These are phyloP conservation scores for Drosophila oshimai DNA, from an alignment of 1,140 invertebrate genomes.

Conservation along the genomic window DNA sequence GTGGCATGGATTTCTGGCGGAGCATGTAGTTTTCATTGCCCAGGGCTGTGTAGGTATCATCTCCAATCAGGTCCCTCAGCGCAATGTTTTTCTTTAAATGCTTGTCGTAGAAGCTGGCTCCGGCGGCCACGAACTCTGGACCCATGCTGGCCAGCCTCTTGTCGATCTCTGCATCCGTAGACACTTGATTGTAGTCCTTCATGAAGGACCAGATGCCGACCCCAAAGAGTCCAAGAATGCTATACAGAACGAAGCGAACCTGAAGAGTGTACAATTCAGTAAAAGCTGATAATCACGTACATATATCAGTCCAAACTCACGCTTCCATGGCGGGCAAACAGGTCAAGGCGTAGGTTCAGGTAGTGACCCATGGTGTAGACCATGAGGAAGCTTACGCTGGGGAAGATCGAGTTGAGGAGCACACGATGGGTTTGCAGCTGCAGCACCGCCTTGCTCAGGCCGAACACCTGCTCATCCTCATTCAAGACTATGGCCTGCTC, in stretches of 20 bases:
- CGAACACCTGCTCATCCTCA: slow-evolving; percentile 90
- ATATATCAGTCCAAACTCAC: slow-evolving; percentile 10
- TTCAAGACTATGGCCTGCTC: slow-evolving; percentile 87
- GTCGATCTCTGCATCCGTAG: slow-evolving; percentile 86
- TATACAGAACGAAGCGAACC: slow-evolving; percentile 85
- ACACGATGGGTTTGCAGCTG: slow-evolving; percentile 85
- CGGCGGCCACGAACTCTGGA: slow-evolving; percentile 86
- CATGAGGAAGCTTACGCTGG: slow-evolving; percentile 82
- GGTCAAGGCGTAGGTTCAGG: slow-evolving; percentile 84
- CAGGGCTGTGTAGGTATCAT: slow-evolving; percentile 85
- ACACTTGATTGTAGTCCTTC: slow-evolving; percentile 86
- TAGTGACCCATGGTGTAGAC: slow-evolving; percentile 83
- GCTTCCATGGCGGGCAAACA: slow-evolving; percentile 84
- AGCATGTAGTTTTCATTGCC: slow-evolving; percentile 89
- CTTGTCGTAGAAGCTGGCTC: slow-evolving; percentile 90
- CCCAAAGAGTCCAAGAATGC: slow-evolving; percentile 84
- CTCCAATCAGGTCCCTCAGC: slow-evolving; percentile 86
- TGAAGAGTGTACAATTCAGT: slow-evolving; percentile 6
- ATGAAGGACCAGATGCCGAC: slow-evolving; percentile 86
- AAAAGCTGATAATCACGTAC: neutral
- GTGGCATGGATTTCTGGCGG: slow-evolving; percentile 85
- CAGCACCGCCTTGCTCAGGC: slow-evolving; percentile 88
- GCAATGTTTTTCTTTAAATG: slow-evolving; percentile 88
- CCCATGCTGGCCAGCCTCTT: slow-evolving; percentile 85
- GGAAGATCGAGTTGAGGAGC: slow-evolving; percentile 84